A percentile compares a stretch with the other conserved stretches of the same genome.
Conservation (phyloP, 2,888 invertebrate genomes). For the Ariolimax columbianus region DNA sequence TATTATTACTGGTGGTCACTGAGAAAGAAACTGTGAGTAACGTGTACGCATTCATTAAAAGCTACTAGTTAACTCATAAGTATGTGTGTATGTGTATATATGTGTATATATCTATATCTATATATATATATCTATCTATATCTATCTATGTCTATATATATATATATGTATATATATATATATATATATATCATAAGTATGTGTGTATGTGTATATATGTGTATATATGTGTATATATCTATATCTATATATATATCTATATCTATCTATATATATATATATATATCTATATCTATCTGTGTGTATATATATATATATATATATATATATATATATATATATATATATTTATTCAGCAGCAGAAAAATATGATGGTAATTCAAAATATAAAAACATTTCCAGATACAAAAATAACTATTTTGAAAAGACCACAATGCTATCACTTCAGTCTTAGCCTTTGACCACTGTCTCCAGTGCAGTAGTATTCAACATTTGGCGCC, state of each 20-base stretch:
- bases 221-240: not conserved
- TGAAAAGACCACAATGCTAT: not conserved
- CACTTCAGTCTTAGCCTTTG: not conserved
- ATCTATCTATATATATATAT: not conserved
- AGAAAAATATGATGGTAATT: too few relatives aligned
- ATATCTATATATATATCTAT: not conserved
- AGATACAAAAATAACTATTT: not conserved
- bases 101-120: too few relatives aligned
- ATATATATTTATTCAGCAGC: not conserved
- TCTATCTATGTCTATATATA: too few relatives aligned
- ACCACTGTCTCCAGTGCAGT: not conserved
- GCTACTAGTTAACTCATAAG: too few relatives aligned
- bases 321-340: too few relatives aligned
- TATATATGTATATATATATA: too few relatives aligned
- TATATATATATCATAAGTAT: not conserved
- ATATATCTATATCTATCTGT: not conserved
- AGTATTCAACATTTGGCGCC: slow-evolving; percentile 34
- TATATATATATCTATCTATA: too few relatives aligned
- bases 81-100: too few relatives aligned
- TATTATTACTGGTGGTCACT: too few relatives aligned
- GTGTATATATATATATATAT: not conserved
- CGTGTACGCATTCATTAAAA: too few relatives aligned
- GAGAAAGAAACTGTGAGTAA: too few relatives aligned
- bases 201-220: not conserved
- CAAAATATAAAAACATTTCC: too few relatives aligned